phyloP scores from a whole-genome alignment of 2,888 invertebrate species.

The Aspidiotus rigidus region DNA sequence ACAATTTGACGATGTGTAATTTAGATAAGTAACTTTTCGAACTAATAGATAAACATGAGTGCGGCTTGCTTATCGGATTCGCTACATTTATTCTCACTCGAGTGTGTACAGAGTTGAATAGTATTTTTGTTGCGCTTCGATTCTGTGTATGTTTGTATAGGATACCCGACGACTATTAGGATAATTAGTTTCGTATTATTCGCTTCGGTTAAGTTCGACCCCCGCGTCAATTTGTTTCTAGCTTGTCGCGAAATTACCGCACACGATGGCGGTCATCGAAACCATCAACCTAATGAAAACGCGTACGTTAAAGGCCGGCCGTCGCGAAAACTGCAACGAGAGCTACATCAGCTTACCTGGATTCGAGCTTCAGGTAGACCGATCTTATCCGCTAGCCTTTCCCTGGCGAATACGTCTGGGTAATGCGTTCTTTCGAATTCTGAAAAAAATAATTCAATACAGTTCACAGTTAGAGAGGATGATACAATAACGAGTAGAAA shows the following conservation, averaged over 20 bases:
- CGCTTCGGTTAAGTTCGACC: background rate
- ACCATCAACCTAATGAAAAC: background rate
- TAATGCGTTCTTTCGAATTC: constrained; percentile 97
- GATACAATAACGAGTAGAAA: no score
- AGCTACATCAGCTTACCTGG: constrained; percentile 61
- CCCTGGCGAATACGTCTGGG: constrained; percentile 93
- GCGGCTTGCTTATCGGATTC: constrained; percentile 7
- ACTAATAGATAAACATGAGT: constrained; percentile 30
- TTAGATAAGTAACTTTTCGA: constrained; percentile 32
- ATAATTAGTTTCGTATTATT: background rate
- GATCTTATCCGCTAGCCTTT: constrained; percentile 92
- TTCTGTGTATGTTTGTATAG: no score
- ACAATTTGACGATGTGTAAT: constrained; percentile 20
- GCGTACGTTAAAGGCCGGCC: background rate
- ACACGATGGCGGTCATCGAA: background rate
- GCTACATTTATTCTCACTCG: constrained; percentile 5
- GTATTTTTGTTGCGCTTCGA: no score
- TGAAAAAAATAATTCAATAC: constrained; percentile 46
- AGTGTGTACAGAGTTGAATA: no score
- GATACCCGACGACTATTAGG: background rate
- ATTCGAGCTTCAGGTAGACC: constrained; percentile 98
- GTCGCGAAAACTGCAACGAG: no score
- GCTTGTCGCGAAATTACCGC: background rate
- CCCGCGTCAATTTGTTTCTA: background rate
- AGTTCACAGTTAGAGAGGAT: background rate